These are phyloP conservation scores for Drosophila austrosaltans DNA, from an alignment of 2,888 invertebrate genomes.

Conservation along the genomic window DNA sequence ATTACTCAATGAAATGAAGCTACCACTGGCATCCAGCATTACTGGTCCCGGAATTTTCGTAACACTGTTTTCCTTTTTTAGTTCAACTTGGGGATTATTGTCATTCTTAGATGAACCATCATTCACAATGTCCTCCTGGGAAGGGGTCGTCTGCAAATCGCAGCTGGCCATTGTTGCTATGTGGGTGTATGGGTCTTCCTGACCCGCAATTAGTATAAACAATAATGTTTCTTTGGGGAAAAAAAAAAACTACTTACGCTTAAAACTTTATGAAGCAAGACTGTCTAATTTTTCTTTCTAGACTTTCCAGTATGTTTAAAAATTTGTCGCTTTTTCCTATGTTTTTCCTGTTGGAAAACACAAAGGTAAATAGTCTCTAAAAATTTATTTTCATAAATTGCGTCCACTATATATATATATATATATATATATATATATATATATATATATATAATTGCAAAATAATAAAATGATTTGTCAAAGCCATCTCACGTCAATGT, in stretches of 20 bases:
- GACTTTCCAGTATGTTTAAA: conserved; percentile 22
- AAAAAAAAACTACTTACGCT: conserved; percentile 47
- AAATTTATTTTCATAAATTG: background rate
- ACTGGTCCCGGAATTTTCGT: conserved; percentile 58
- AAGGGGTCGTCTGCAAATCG: conserved; percentile 47
- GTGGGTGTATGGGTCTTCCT: conserved; percentile 13
- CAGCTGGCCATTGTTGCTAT: conserved; percentile 60
- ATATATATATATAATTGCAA: no score
- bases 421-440: no score
- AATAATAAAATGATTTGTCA: background rate
- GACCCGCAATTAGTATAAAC: background rate
- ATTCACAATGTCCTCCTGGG: conserved; percentile 36
- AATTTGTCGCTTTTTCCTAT: background rate
- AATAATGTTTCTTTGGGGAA: background rate
- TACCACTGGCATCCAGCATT: conserved; percentile 16
- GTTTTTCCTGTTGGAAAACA: conserved; percentile 2
- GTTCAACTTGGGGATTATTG: conserved; percentile 26
- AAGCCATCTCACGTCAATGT: background rate
- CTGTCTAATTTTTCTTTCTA: conserved; percentile 48
- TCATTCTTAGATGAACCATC: conserved; percentile 10
- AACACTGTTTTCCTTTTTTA: conserved; percentile 11
- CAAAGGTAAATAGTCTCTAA: conserved; percentile 5
- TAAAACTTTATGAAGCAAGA: conserved; percentile 53
- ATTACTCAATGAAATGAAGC: conserved; percentile 9
- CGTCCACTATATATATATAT: background rate